These are phyloP conservation scores for Zoanthus sociatus DNA, from an alignment of 92 coral and sea anemone species.

Conservation along the genomic window DNA sequence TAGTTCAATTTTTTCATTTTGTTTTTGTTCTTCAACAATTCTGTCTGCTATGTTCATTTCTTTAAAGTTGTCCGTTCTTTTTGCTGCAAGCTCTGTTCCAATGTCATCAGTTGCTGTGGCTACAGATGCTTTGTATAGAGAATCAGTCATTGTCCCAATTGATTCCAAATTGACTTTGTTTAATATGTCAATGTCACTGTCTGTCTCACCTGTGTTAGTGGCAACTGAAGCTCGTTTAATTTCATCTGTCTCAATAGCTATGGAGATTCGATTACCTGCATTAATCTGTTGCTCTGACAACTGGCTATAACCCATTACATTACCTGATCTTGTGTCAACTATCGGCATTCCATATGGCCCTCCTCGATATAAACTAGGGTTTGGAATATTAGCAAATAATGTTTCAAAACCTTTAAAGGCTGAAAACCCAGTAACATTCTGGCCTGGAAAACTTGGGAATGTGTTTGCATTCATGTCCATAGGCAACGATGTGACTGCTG, in stretches of 20 bases:
- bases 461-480: conserved; percentile 48
- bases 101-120: conserved; percentile 67
- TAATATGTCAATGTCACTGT: conserved; percentile 13
- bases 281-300: conserved; percentile 39
- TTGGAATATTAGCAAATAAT: conserved; percentile 40
- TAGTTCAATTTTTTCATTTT: not conserved
- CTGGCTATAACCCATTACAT: conserved; percentile 42
- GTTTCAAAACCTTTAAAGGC: conserved; percentile 44
- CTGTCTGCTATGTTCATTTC: not conserved
- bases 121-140: conserved; percentile 77
- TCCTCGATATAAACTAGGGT: conserved; percentile 43
- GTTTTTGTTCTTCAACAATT: not conserved
- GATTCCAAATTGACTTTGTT: conserved; percentile 62
- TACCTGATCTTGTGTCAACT: conserved; percentile 43
- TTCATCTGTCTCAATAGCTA: conserved; percentile 82
- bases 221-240: conserved; percentile 77
- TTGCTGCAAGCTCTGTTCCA: not conserved
- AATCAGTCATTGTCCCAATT: conserved; percentile 89
- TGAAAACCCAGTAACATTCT: conserved; percentile 37
- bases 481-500: conserved; percentile 31
- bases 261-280: conserved; percentile 62
- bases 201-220: conserved; percentile 77
- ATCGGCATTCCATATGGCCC: conserved; percentile 42
- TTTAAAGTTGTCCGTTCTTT: not conserved
- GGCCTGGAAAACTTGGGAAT: conserved; percentile 30